Percentiles rank a stretch among this genome's conserved stretches.
These are phyloP conservation scores for Zaprionus kolodkinae DNA, from an alignment of 1,140 invertebrate genomes.

Conservation along the genomic window DNA sequence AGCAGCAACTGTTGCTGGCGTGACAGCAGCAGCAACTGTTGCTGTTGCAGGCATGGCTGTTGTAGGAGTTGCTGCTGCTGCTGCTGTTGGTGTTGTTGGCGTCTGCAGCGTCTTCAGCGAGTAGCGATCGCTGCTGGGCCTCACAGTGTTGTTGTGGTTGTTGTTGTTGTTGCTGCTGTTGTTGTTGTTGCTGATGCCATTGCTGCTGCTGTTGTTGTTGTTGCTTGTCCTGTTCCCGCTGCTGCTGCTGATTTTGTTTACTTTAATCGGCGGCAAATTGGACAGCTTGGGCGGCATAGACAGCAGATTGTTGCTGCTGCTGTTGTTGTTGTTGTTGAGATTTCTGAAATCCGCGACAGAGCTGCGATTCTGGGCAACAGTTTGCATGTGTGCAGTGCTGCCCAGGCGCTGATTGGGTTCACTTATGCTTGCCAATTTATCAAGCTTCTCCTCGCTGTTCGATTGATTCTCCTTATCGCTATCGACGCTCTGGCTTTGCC, in stretches of 20 bases:
- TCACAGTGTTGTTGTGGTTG: conserved; percentile 34
- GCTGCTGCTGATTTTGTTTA: conserved; percentile 32
- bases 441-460: conserved; percentile 76
- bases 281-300: conserved; percentile 36
- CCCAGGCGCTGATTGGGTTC: conserved; percentile 18
- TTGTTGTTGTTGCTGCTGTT: conserved; percentile 16
- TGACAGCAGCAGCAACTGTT: not conserved
- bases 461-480: conserved; percentile 89
- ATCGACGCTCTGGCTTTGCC: conserved; percentile 85
- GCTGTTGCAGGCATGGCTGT: not conserved
- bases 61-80: conserved; percentile 4
- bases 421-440: conserved; percentile 62
- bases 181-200: not conserved
- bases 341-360: conserved; percentile 79
- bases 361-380: conserved; percentile 63
- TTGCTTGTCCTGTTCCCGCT: conserved; percentile 12
- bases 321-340: conserved; percentile 62
- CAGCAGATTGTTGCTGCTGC: conserved; percentile 45
- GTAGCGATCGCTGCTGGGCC: conserved; percentile 45
- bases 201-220: conserved; percentile 1
- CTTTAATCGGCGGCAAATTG: conserved; percentile 73
- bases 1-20: not conserved
- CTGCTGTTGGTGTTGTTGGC: conserved; percentile 23
- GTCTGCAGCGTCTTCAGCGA: conserved; percentile 29
- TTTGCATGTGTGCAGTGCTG: not conserved